Percentiles rank a stretch among this genome's conserved stretches.
These are phyloP conservation scores for Galerucella calmariensis DNA, from an alignment of 2,888 invertebrate genomes.

Conservation along the genomic window DNA sequence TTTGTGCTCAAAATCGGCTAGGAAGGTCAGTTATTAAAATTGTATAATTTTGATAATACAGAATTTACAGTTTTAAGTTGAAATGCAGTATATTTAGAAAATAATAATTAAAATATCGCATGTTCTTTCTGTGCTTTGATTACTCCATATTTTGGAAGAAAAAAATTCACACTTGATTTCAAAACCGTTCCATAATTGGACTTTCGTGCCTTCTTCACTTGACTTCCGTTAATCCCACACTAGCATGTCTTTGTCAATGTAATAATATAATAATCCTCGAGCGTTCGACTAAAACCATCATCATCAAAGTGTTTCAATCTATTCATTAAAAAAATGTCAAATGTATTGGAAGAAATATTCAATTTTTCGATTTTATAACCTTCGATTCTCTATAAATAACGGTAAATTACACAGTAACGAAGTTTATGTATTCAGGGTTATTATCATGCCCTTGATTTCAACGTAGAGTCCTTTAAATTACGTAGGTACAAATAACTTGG, in stretches of 20 bases:
- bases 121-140: too few relatives aligned
- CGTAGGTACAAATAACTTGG: background rate
- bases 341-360: background rate
- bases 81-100: too few relatives aligned
- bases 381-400: constrained; percentile 28
- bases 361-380: constrained; percentile 17
- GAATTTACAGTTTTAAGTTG: too few relatives aligned
- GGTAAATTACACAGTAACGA: constrained; percentile 19
- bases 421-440: constrained; percentile 24
- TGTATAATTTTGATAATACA: background rate
- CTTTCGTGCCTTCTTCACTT: too few relatives aligned
- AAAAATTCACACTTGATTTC: too few relatives aligned
- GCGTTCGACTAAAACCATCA: too few relatives aligned
- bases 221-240: too few relatives aligned
- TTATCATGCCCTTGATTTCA: constrained; percentile 23
- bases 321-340: background rate
- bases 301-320: background rate
- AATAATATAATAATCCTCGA: too few relatives aligned
- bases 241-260: too few relatives aligned
- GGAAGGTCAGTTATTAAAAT: constrained; percentile 71
- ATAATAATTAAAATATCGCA: too few relatives aligned
- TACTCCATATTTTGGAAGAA: too few relatives aligned
- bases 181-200: too few relatives aligned
- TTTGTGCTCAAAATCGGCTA: constrained; percentile 84
- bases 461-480: background rate